Evolutionary conservation across 2,113 vertebrate genomes (phyloP).

Genomic region (Smithornis capensis): DNA sequence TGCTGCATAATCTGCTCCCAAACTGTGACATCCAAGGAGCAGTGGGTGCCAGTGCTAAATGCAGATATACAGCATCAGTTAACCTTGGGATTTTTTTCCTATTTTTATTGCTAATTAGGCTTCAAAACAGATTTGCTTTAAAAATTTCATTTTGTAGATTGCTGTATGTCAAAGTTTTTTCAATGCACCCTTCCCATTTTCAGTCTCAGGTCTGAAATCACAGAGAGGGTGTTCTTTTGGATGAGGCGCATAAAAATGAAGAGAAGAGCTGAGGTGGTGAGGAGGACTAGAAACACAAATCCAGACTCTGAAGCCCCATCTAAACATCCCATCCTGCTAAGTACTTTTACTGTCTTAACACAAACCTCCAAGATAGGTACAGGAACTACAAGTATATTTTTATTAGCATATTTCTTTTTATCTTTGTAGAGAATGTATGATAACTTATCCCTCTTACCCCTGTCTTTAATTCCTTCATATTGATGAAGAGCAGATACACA

Average conservation of each 20-base stretch:
- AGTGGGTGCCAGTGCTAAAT: background rate
- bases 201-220: background rate
- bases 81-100: fast-evolving
- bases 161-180: background rate
- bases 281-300: background rate
- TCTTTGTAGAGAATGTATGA: background rate
- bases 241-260: background rate
- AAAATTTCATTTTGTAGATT: background rate
- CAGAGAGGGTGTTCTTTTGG: background rate
- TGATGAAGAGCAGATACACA: background rate
- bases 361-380: background rate
- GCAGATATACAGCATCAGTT: background rate
- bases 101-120: background rate
- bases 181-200: background rate
- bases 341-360: background rate
- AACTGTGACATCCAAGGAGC: background rate
- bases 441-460: background rate
- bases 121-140: background rate
- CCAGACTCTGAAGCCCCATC: background rate
- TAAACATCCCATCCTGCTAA: background rate
- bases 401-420: background rate
- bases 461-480: background rate
- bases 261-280: background rate
- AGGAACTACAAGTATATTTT: background rate
- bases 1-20: background rate